Base-by-base conservation (phyloP, 2,113 vertebrate species). In the Zosterops hypoxanthus region DNA sequence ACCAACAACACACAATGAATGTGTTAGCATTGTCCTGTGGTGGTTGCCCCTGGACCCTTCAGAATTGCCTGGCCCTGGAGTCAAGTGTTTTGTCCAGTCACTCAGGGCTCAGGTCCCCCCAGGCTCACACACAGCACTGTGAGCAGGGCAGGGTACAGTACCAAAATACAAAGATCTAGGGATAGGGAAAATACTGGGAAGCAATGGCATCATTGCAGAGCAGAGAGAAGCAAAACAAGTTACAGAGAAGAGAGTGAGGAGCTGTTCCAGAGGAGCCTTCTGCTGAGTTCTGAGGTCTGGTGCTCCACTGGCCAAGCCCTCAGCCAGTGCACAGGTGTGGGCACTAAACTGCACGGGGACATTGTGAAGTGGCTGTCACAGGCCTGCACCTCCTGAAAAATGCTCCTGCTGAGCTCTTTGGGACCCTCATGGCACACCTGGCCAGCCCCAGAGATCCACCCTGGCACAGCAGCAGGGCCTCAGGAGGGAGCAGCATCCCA, bases 81-180 rank as follows among this genome's bases (percentile, higher is more conserved):
- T 47, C 17, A 6, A 6, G 9, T 64, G 47, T 76, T 75, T 63
- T 44, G 12, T 64, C 46, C 56, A 36, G 42, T 46, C 14, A 21
- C 0, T 0, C 36, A 55, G 41, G 17, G 41, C 41, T 81, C 3
- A 3, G 24, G 29, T 23, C 78, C 31, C 42, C 17, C 25, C 0
- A 0, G 11, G n/a, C 42, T 75, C 33, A 34, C 23, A 33, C 10
- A 10, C 0, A 2, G 49, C 31, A 3, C 31, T 59, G 8, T 13
- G 53, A 68, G 26, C 14, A 25, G 46, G 44, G n/a, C 17, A 66
- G 15, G 28, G 20, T n/a, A 59, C 20, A 6, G 34, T 1, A 7
- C 23, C 26, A 33, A 60, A 64, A 64, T 36, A 56, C 5, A 17
- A 47, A 44, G 47, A 46, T 78, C 31, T 66, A 29, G 33, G 47